Base-by-base conservation (phyloP, 1,140 invertebrate genomes). In the Calycopis cecrops region DNA sequence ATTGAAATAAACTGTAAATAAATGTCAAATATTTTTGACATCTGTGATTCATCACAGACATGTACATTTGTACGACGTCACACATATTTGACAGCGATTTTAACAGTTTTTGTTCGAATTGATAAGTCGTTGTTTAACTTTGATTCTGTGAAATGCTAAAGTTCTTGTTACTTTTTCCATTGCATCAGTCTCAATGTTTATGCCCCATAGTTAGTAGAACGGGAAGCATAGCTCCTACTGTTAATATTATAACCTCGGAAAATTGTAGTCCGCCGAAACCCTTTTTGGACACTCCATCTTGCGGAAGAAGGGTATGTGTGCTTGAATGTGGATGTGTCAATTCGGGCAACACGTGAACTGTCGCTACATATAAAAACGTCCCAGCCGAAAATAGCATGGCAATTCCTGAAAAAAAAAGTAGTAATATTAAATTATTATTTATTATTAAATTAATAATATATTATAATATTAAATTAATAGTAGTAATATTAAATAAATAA, bases 361-460 rank as follows among this genome's bases (percentile, higher is more conserved):
- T 99, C 0, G 98, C 97, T 6, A 99, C 98, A 77, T 99, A 99
- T 7, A 99, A 89, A 88, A 99, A 99, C 44, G 98, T 99, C 1
- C 98, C 98, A 1, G 97, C 98, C 62, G 97, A 99, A 83, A 99
- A 99, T 14, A 99, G 86, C 97, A 99, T 98, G 11, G 98, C 97
- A 40, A 99, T 92, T 42, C 97, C 97, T 79, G 94, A 11, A 82
- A 83, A 35, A 35, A 28, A 35, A 38, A 16, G 28, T 21, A 17
- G 17, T 40, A 53, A 16, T 40, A 38, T 38, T 40, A 28, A 9
- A 7, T 37, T 12, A 34, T 11, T 35, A 33, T 50, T 12, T n/a
- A 1, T 0, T 11, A 28, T n/a, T n/a, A n/a, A n/a, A n/a, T n/a
- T n/a, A n/a, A n/a, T n/a, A n/a, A n/a, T n/a, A n/a, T n/a, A n/a